Evolutionary conservation across 2,888 invertebrate species (phyloP), one percentile per base, ranked within the genome.

Genomic region (Chaetogeoica ovagalla): DNA sequence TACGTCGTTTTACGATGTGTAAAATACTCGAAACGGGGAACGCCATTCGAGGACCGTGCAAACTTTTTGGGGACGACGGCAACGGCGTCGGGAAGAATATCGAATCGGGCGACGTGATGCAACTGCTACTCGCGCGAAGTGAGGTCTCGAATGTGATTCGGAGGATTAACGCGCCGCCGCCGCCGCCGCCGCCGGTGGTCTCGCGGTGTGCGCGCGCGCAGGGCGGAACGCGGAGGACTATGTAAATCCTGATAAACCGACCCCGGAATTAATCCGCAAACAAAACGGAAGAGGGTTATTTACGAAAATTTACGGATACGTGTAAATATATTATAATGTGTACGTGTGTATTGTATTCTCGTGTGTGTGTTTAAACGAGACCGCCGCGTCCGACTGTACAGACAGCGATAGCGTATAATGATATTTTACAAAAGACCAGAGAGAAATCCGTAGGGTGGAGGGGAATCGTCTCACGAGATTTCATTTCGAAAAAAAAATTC

Each of bases 191-290:
- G 76, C 13, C 17, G 77, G 62, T 52, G 69, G 69, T 59, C 60
- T 23, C 17, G 4, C 23, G 30, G 23, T 43, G 57, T n/a, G 48
- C 8, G 17, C 15, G 30, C 11, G 11, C 11, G 62, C 13, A 37
- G 30, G 52, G 39, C 60, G 55, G 55, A 23, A 39, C 23, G 62
- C 30, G 30, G 30, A 4, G 30, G 30, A 30, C 30, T 30, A 30
- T 30, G 71, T 79, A 79, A 79, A 79, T 79, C 79, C 79, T 79
- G 79, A 79, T 79, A 79, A 79, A 79, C 79, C 79, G 79, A 79
- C 79, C 30, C 70, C 71, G 79, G 79, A 71, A 71, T 71, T 79
- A 79, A 79, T 79, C 79, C 79, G 79, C 79, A 79, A 79, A 79
- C 79, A 79, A 79, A 79, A 79, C 79, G 79, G 63, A 66, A 68